Evolutionary conservation across 2,113 vertebrate genomes (phyloP).

Genomic region (Lagopus leucura): DNA sequence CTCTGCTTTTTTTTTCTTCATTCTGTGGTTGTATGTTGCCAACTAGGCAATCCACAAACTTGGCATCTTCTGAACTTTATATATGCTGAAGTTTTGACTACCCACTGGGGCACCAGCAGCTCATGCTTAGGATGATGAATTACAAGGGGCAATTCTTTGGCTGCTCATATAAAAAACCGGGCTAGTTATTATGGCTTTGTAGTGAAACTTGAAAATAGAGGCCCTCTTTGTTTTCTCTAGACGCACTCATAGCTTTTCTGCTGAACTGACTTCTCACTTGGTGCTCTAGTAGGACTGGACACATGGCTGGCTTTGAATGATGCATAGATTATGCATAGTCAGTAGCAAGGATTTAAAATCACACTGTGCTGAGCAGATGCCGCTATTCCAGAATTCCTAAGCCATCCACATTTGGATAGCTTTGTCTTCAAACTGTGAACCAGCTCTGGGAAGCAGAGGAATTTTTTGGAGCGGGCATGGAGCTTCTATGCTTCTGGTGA

Average conservation of each 20-base stretch:
- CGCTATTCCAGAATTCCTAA: neutral
- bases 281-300: neutral
- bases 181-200: neutral
- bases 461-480: neutral
- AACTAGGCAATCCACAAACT: neutral
- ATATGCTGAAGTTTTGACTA: neutral
- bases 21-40: slow-evolving; percentile 4
- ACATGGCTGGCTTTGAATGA: neutral
- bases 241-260: neutral
- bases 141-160: neutral
- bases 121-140: neutral
- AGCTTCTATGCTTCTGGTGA: neutral
- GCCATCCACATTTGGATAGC: neutral
- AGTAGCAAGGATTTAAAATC: neutral
- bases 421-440: neutral
- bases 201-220: neutral
- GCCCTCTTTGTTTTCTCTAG: neutral
- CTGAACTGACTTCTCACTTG: neutral
- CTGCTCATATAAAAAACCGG: neutral
- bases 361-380: neutral
- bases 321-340: neutral
- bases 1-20: neutral
- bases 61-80: neutral
- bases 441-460: neutral
- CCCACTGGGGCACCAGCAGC: neutral